Evolutionary conservation across 2,113 vertebrate species (phyloP).

Genomic region (Nothocercus julius): DNA sequence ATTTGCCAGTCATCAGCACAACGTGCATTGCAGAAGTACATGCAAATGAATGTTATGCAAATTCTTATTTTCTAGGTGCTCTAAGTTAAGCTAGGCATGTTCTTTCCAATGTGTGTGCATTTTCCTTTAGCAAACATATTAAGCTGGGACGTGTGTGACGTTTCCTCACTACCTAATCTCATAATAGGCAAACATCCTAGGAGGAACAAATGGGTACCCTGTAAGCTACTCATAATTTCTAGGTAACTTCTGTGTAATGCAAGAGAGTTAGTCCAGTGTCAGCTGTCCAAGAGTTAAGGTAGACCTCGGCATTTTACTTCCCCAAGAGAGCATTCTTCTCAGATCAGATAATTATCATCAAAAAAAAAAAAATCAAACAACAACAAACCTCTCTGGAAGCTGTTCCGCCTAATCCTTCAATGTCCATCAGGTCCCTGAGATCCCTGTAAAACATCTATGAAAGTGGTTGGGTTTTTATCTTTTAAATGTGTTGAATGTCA

Average conservation of each 20-base stretch:
- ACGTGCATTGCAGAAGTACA: background rate
- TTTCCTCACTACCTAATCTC: background rate
- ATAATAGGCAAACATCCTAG: background rate
- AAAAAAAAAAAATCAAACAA: too few species aligned
- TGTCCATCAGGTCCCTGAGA: background rate
- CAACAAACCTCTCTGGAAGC: background rate
- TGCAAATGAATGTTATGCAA: background rate
- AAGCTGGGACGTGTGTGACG: background rate
- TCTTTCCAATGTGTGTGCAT: background rate
- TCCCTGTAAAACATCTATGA: background rate
- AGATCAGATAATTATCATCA: background rate
- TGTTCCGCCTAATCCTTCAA: background rate
- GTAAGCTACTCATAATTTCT: background rate
- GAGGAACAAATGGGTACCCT: background rate
- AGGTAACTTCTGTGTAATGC: background rate
- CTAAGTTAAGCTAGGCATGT: background rate
- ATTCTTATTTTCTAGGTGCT: background rate
- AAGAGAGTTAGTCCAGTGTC: background rate
- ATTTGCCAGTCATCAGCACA: background rate
- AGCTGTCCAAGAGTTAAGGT: background rate
- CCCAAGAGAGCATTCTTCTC: background rate
- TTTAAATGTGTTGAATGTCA: background rate
- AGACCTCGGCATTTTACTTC: background rate
- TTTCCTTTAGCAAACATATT: background rate
- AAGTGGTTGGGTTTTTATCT: background rate